A percentile compares a stretch with the other conserved stretches of the same genome.
These are phyloP conservation scores for Montifringilla adamsi DNA, from an alignment of 2,113 vertebrate genomes.

Conservation along the genomic window DNA sequence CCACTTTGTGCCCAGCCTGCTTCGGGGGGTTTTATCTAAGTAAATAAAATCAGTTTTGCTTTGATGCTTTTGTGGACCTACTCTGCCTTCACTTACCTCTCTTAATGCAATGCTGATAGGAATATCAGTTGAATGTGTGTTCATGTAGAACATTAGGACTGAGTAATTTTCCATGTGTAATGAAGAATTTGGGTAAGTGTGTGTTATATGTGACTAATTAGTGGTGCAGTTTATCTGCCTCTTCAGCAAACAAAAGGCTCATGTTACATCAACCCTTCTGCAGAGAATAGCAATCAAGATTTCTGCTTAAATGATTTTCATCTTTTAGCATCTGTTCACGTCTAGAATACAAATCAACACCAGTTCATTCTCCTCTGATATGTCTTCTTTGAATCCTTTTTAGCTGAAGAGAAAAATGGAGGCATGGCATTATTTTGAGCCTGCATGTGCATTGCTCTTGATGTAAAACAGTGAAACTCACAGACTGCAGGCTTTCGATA, in stretches of 20 bases:
- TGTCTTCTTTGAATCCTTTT: not conserved
- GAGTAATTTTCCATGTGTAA: not conserved
- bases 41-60: not conserved
- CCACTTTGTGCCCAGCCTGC: not conserved
- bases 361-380: not conserved
- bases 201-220: not conserved
- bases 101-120: not conserved
- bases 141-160: not conserved
- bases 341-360: not conserved
- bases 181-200: not conserved
- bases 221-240: conserved; percentile 13
- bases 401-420: not conserved
- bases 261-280: not conserved
- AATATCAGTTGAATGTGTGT: not conserved
- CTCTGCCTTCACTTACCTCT: not conserved
- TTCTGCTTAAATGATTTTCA: not conserved
- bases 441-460: not conserved
- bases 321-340: not conserved
- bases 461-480: not conserved
- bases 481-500: not conserved
- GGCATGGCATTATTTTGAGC: not conserved
- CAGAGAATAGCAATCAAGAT: not conserved
- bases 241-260: conserved; percentile 2
- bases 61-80: not conserved
- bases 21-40: not conserved